Base-by-base conservation (phyloP, 2,113 vertebrate species). In the Microtus montanus region DNA sequence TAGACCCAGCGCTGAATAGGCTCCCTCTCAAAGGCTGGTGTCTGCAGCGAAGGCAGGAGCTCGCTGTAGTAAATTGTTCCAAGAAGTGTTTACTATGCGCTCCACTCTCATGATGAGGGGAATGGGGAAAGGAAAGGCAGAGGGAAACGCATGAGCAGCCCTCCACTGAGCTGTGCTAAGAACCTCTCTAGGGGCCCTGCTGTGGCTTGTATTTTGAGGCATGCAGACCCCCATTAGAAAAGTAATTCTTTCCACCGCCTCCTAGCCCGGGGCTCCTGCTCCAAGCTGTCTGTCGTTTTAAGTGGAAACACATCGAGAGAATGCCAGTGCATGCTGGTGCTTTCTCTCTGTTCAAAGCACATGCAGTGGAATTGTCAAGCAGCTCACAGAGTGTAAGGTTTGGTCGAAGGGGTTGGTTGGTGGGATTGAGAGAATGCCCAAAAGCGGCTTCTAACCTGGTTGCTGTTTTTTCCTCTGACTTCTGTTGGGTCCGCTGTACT, bases 1-100 rank as follows among this genome's bases (percentile, higher is more conserved):
- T 82, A 35, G 52, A 9, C 80, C 95, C 96, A 49, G 52, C 54
- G 71, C 89, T 44, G 20, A 91, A 64, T 44, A 83, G 70, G 33
- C 68, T 93, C 86, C n/a, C 68, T 96, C 24, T 52, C 38, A 89
- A 87, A 87, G 54, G 63, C 33, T 8, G 30, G 49, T 89, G 82
- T 91, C 86, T 92, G 92, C 38, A 2, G 49, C 26, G 44, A n/a
- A 93, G 90, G 78, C 71, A 89, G 88, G 54, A 79, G 58, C 87
- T 92, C 61, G 93, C 92, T 89, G 49, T 97, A 93, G 96, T 94
- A 92, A 95, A 95, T 70, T 66, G 58, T 91, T 87, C 85, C 74
- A 58, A 89, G 87, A 94, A 71, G 89, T 96, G 92, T 97, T 97
- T 97, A 97, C 97, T 97, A 93, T 96, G 83, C 74, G 79, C 78